phyloP scores from a whole-genome alignment of 2,113 vertebrate species.

The Halcyon senegalensis region DNA sequence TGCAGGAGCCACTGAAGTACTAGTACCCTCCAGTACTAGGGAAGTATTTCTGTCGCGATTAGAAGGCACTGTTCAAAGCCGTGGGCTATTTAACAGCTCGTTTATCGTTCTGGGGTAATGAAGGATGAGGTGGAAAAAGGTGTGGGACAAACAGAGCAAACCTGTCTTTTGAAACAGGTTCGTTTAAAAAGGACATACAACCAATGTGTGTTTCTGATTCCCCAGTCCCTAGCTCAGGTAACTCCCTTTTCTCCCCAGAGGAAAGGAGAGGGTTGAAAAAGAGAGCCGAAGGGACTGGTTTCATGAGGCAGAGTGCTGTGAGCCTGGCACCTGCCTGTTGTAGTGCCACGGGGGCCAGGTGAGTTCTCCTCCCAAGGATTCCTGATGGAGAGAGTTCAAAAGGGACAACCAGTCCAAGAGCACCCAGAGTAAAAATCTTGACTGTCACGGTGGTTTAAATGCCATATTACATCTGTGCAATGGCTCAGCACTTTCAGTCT shows the following conservation, averaged over 20 bases:
- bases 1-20: background rate
- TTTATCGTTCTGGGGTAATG: rapidly evolving
- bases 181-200: background rate
- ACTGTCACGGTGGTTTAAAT: background rate
- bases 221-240: background rate
- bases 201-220: background rate
- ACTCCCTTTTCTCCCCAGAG: background rate
- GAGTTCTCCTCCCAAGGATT: background rate
- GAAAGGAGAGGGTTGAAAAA: background rate
- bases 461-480: background rate
- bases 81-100: background rate
- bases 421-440: background rate
- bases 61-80: background rate
- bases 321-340: background rate
- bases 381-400: background rate
- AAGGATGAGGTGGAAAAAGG: background rate
- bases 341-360: background rate
- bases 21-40: background rate
- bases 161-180: background rate
- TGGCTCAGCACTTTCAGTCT: background rate
- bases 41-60: background rate
- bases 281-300: background rate
- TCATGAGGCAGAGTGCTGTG: rapidly evolving
- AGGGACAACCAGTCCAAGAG: background rate
- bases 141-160: background rate